Conservation (phyloP, 1,140 invertebrate genomes). For the Catajapyx aquilonaris region DNA sequence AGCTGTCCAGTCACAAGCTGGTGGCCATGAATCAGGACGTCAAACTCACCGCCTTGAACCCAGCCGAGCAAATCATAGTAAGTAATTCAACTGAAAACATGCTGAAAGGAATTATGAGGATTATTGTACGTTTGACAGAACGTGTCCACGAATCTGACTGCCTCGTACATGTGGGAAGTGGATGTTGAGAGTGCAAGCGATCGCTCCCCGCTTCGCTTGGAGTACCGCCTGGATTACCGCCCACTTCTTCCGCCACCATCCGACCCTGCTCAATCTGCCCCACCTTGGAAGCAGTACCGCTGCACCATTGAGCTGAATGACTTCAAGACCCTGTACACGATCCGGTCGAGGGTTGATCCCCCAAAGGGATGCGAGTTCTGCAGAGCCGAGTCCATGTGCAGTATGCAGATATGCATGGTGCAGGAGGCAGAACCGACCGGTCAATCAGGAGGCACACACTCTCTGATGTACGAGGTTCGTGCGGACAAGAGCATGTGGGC, state of each 20-base stretch:
- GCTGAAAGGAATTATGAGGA: too few species aligned
- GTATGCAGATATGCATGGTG: slow-evolving; percentile 51
- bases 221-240: slow-evolving; percentile 32
- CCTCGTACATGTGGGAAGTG: slow-evolving; percentile 67
- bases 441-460: slow-evolving; percentile 19
- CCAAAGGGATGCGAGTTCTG: slow-evolving; percentile 65
- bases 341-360: slow-evolving; percentile 59
- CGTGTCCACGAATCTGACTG: slow-evolving; percentile 40
- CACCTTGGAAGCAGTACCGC: slow-evolving; percentile 24
- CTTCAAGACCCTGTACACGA: slow-evolving; percentile 57
- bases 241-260: too few species aligned
- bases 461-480: slow-evolving; percentile 81
- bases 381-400: slow-evolving; percentile 66
- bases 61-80: slow-evolving; percentile 1
- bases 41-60: slow-evolving; percentile 39
- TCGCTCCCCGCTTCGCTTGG: slow-evolving; percentile 45
- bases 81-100: neutral
- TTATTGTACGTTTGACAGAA: slow-evolving; percentile 20
- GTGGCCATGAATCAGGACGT: slow-evolving; percentile 26
- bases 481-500: slow-evolving; percentile 83
- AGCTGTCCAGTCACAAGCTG: slow-evolving; percentile 32
- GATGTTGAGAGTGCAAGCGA: slow-evolving; percentile 29
- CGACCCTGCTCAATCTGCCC: slow-evolving; percentile 23
- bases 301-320: slow-evolving; percentile 36
- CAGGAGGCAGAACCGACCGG: too few species aligned